Evolutionary conservation across 2,797 vertebrate species (phyloP), one percentile per base, ranked within the genome.

Genomic region (Arrhamphus sclerolepis): DNA sequence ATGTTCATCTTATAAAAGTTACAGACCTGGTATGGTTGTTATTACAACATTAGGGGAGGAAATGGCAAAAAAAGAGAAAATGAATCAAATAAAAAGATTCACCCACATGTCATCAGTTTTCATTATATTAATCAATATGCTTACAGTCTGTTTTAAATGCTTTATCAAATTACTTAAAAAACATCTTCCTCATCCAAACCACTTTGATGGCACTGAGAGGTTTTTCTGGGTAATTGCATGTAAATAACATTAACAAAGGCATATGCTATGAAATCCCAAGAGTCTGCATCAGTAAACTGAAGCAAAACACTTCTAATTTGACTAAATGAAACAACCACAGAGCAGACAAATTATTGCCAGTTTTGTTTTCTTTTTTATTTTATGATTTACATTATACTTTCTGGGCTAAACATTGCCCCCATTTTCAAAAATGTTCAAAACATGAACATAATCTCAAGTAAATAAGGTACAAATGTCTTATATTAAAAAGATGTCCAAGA

Each of bases 241-340:
- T 75, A 74, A 85, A 79, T 75, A 70, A 75, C 44, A 66, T 65
- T 66, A 75, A 72, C 47, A 63, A 68, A 67, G 43, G 63, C 64
- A 52, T 57, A 75, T 66, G 70, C 70, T 22, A 51, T 60, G 18
- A 84, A 79, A 52, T 11, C 66, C 47, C 59, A 63, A 26, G 62
- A 56, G 77, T 70, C 57, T 75, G 24, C 60, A 53, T 54, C 58
- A 75, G 49, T 19, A 59, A 81, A 83, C 66, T 75, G 48, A 75
- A 84, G 75, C 65, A 81, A 80, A 68, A 13, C 46, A 62, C 29
- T 47, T 66, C 46, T 75, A 62, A 78, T 82, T 81, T 57, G 17
- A 63, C 58, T 64, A 75, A 84, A 44, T 73, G 38, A 80, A 76
- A 65, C 31, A 70, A 72, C 67, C 63, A 70, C 70, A 75, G 54